phyloP scores from a whole-genome alignment of 2,797 vertebrate species.

The Streptopelia turtur region DNA sequence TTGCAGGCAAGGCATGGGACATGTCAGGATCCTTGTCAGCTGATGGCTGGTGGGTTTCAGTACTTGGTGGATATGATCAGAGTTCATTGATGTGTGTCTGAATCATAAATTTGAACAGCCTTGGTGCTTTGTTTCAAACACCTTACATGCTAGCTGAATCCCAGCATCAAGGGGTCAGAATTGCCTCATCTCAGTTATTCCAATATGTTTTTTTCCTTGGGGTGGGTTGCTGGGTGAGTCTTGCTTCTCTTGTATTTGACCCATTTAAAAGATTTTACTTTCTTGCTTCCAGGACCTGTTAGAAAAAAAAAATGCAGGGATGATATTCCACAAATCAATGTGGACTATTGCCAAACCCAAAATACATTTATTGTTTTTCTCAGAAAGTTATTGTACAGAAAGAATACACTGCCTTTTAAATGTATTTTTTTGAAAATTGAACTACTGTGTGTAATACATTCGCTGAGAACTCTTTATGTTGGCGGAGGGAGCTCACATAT shows the following conservation, averaged over 20 bases:
- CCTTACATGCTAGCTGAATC: background rate
- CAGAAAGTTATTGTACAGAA: background rate
- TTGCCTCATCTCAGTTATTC: background rate
- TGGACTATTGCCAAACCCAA: background rate
- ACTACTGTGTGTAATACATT: background rate
- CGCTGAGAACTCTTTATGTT: background rate
- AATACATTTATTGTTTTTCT: background rate
- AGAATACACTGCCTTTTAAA: background rate
- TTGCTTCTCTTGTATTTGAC: background rate
- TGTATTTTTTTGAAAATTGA: background rate
- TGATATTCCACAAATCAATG: constrained; percentile 4
- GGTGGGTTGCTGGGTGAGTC: background rate
- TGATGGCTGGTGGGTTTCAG: background rate
- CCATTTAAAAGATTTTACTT: background rate
- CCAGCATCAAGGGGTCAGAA: background rate
- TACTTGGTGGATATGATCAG: background rate
- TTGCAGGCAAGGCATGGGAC: background rate
- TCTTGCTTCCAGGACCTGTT: background rate
- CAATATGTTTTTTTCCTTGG: background rate
- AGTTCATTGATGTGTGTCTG: background rate
- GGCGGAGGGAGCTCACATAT: background rate
- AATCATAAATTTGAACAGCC: background rate
- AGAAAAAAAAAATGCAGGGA: background rate
- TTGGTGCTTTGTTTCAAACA: background rate
- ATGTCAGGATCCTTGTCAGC: background rate